Evolutionary conservation across 2,113 vertebrate species (phyloP).

Genomic region (Alces alces): DNA sequence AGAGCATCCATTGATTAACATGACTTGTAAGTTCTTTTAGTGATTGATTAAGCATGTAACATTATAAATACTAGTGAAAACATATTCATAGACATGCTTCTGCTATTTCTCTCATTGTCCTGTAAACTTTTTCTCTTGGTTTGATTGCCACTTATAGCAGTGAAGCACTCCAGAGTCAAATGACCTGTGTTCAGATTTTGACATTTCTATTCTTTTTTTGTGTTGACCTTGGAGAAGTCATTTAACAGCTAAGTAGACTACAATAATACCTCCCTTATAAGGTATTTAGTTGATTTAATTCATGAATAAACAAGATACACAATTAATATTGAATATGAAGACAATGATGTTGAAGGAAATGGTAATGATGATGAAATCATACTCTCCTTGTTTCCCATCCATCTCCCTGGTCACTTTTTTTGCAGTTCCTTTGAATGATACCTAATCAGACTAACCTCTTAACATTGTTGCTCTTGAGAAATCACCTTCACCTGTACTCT

Average conservation of each 20-base stretch:
- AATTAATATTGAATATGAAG: not conserved
- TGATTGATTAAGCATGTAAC: not conserved
- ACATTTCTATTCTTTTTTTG: not conserved
- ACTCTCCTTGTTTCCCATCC: not conserved
- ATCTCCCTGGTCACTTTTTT: not conserved
- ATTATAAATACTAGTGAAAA: not conserved
- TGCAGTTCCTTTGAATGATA: not conserved
- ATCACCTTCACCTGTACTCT: not conserved
- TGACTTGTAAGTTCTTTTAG: not conserved
- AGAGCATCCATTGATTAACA: not conserved
- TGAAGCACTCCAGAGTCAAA: not conserved
- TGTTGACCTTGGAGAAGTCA: not conserved
- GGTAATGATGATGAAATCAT: not conserved
- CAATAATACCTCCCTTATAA: not conserved
- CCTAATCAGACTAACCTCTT: not conserved
- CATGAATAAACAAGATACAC: not conserved
- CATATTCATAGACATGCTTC: not conserved
- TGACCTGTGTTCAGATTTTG: not conserved
- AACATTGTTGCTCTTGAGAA: not conserved
- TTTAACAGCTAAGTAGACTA: not conserved
- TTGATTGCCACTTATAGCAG: not conserved
- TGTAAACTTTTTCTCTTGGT: not conserved
- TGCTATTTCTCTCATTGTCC: not conserved
- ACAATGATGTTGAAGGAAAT: not conserved
- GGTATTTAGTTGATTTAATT: not conserved